A percentile compares a stretch with the other conserved stretches of the same genome.
phyloP scores from a whole-genome alignment of 2,797 vertebrate genomes.

The Microctenopoma lineatum region DNA sequence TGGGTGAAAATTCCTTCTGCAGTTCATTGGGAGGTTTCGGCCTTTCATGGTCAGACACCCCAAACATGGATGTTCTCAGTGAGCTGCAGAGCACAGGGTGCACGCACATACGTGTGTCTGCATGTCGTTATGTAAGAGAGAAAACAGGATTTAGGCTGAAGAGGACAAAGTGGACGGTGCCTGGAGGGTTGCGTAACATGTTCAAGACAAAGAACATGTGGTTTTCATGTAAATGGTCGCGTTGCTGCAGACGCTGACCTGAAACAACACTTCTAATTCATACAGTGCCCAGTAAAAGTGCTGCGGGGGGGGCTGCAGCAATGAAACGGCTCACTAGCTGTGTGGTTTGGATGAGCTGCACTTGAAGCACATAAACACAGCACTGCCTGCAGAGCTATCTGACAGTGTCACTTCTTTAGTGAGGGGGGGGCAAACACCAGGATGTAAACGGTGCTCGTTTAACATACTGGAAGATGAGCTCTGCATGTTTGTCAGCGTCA shows the following conservation, averaged over 20 bases:
- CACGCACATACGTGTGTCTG: constrained; percentile 16
- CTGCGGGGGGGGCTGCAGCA: constrained; percentile 2
- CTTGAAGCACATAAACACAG: no score
- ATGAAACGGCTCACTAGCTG: constrained; percentile 6
- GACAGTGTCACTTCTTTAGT: no score
- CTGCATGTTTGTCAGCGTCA: no score
- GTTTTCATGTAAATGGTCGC: constrained; percentile 57
- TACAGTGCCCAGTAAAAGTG: neutral
- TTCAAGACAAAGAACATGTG: constrained; percentile 61
- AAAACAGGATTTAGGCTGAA: constrained; percentile 31
- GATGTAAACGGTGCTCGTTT: neutral
- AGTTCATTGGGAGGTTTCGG: constrained; percentile 27
- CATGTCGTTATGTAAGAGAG: constrained; percentile 45
- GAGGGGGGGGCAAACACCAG: no score
- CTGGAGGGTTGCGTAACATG: constrained; percentile 56
- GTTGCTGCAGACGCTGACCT: constrained; percentile 20
- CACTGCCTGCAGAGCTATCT: no score
- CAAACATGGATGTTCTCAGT: constrained; percentile 27
- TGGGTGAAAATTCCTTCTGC: neutral
- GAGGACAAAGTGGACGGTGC: constrained; percentile 22
- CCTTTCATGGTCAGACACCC: constrained; percentile 54
- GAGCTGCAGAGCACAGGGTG: constrained; percentile 13
- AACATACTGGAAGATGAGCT: no score
- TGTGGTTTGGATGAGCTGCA: neutral
- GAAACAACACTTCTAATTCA: constrained; percentile 9